Evolutionary conservation across 2,888 invertebrate species (phyloP).

Genomic region (Lottia scabra): DNA sequence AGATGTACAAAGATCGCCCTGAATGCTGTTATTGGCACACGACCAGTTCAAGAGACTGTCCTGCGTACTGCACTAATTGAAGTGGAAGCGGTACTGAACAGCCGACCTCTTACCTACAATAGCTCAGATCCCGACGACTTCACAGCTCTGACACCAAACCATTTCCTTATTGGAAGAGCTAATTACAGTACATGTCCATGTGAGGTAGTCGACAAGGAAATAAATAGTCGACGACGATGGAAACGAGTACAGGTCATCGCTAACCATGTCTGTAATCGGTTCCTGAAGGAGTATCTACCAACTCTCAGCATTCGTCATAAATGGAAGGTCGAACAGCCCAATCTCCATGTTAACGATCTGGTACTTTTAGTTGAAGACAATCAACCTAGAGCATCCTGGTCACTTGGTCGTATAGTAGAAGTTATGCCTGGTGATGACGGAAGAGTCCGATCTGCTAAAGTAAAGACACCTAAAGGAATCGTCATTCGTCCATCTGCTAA

Average conservation of each 20-base stretch:
- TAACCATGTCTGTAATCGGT: neutral
- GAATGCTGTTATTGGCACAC: conserved; percentile 11
- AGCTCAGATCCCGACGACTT: conserved; percentile 15
- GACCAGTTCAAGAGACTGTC: neutral
- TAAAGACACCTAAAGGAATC: neutral
- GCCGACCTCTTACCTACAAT: conserved; percentile 23
- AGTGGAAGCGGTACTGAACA: conserved; percentile 22
- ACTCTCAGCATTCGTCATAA: neutral
- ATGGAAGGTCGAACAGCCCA: neutral
- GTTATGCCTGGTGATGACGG: too few species aligned
- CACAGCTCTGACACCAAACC: conserved; percentile 20
- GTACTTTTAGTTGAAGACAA: neutral
- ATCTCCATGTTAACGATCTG: neutral
- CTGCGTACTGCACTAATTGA: conserved; percentile 14
- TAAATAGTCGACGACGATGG: conserved; percentile 14
- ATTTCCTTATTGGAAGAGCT: conserved; percentile 14
- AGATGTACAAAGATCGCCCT: conserved; percentile 49
- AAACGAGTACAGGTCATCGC: conserved; percentile 1
- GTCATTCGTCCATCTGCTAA: neutral
- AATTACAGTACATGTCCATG: neutral
- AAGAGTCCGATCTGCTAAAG: too few species aligned
- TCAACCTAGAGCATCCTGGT: neutral
- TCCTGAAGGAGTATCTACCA: neutral
- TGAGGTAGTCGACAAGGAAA: neutral
- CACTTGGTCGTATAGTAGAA: too few species aligned